A percentile compares a stretch with the other conserved stretches of the same genome.
Conservation (phyloP, 2,113 vertebrate species). For the Dissostichus mawsoni region DNA sequence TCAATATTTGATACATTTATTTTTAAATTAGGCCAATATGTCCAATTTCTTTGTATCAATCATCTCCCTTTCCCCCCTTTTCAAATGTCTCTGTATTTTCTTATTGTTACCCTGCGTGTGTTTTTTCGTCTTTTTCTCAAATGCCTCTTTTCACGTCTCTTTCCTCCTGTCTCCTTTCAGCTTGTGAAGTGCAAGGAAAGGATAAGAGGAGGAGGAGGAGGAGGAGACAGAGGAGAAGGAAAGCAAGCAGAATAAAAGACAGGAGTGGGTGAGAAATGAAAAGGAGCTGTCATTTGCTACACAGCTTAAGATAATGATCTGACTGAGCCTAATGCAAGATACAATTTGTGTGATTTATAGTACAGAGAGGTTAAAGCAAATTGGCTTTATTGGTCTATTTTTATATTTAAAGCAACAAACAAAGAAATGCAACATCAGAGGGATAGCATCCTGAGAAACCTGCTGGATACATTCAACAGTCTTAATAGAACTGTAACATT, state of each 20-base stretch:
- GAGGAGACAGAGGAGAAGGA: conserved; percentile 27
- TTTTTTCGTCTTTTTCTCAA: conserved; percentile 21
- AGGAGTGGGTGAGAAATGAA: conserved; percentile 70
- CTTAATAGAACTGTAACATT: conserved; percentile 11
- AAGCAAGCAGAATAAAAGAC: conserved; percentile 49
- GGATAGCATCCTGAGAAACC: not conserved
- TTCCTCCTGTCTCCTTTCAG: conserved; percentile 38
- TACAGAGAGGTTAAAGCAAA: conserved; percentile 38
- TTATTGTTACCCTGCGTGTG: not conserved
- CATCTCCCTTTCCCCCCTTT: not conserved
- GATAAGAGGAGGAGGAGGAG: conserved; percentile 41
- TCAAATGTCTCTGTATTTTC: conserved; percentile 31
- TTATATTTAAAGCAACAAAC: conserved; percentile 8
- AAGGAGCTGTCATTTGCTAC: conserved; percentile 67
- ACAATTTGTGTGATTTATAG: conserved; percentile 56
- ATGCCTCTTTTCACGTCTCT: conserved; percentile 41
- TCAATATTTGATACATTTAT: not conserved
- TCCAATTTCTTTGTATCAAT: not conserved
- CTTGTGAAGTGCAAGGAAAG: conserved; percentile 19
- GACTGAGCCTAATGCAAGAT: conserved; percentile 54
- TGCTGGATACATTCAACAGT: conserved; percentile 9
- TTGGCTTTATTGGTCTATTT: conserved; percentile 58
- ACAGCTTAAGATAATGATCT: conserved; percentile 66
- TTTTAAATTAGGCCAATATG: not conserved
- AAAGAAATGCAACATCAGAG: conserved; percentile 22